Conservation (phyloP, 2,797 vertebrate species). For the Sus cebifrons region DNA sequence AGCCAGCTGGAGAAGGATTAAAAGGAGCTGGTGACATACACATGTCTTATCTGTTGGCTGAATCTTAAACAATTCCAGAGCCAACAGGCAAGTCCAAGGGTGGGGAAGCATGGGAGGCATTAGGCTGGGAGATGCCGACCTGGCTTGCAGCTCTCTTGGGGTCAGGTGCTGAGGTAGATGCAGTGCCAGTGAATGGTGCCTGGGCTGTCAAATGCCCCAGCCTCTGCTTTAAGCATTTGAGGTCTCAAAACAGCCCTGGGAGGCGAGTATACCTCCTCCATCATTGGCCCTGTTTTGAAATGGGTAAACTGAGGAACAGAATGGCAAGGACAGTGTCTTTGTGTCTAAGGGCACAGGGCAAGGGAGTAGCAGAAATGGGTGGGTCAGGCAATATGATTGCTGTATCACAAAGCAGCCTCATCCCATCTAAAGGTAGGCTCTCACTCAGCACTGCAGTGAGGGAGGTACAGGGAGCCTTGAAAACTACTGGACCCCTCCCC, state of each 20-base stretch:
- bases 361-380: rapidly evolving
- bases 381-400: rapidly evolving
- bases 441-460: rapidly evolving
- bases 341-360: rapidly evolving
- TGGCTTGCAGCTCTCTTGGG: rapidly evolving
- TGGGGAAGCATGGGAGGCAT: constrained; percentile 81
- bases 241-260: neutral
- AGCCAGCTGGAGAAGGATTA: rapidly evolving
- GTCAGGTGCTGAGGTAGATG: rapidly evolving
- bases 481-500: neutral
- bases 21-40: rapidly evolving
- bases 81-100: constrained; percentile 98
- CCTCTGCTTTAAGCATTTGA: neutral
- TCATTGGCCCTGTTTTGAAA: neutral
- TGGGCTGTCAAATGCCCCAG: rapidly evolving
- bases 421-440: too few relatives aligned
- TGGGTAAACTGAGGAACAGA: neutral
- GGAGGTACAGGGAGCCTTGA: rapidly evolving
- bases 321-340: rapidly evolving
- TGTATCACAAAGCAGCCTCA: too few relatives aligned
- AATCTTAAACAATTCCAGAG: constrained; percentile 98
- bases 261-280: too few relatives aligned
- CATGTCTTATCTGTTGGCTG: constrained; percentile 94
- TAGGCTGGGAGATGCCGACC: neutral
- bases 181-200: rapidly evolving